phyloP scores from a whole-genome alignment of 2,888 invertebrate species.

The Heliconius charithonia region DNA sequence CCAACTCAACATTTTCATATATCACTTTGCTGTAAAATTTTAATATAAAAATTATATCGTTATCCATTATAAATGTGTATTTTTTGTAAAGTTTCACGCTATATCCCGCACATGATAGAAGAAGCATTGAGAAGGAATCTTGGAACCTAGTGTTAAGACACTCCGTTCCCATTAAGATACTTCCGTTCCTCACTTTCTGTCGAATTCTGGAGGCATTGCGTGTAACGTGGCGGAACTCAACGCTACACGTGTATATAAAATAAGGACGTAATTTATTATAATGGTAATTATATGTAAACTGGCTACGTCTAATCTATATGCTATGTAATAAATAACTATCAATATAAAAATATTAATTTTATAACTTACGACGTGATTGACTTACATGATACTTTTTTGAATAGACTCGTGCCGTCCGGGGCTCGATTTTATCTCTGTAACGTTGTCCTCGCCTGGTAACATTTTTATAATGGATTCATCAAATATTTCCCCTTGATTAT shows the following conservation, averaged over 20 bases:
- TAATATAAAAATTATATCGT: background rate
- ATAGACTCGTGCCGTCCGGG: conserved; percentile 64
- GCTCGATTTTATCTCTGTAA: conserved; percentile 56
- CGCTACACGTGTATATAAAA: too few species aligned
- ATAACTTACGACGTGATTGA: conserved; percentile 39
- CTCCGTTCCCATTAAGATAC: too few species aligned
- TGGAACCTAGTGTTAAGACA: too few species aligned
- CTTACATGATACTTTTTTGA: conserved; percentile 76
- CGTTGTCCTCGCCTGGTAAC: conserved; percentile 67
- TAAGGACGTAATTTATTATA: background rate
- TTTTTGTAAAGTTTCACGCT: background rate
- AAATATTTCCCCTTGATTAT: conserved; percentile 55
- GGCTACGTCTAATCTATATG: background rate
- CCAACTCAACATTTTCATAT: conserved; percentile 75
- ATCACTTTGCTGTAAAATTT: conserved; percentile 70
- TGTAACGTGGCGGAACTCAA: too few species aligned
- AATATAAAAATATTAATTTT: background rate
- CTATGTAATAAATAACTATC: background rate
- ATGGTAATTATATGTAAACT: background rate
- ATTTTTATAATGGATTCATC: conserved; percentile 72
- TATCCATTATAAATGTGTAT: background rate
- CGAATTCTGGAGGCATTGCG: too few species aligned
- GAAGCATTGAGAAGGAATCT: too few species aligned
- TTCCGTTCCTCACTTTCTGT: too few species aligned
- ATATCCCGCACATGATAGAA: too few species aligned